These are phyloP conservation scores for Ciona savignyi DNA, from an alignment of 23 tunicate species.

Conservation along the genomic window DNA sequence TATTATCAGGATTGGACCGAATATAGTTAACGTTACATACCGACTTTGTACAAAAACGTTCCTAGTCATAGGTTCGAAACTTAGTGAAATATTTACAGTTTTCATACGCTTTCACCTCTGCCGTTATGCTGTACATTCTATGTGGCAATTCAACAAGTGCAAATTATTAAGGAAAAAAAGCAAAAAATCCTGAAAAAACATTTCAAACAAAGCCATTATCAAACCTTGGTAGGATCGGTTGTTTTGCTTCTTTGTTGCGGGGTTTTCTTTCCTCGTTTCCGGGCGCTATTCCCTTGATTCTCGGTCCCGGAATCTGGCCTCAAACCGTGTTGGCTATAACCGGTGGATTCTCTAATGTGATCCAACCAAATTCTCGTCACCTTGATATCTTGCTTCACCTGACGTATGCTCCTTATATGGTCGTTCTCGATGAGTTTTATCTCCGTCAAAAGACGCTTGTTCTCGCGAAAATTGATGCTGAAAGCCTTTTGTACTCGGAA, in stretches of 20 bases:
- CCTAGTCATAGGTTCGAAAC: no score
- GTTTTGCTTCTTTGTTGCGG: conserved; percentile 11
- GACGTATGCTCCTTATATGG: conserved; percentile 64
- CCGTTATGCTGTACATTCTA: no score
- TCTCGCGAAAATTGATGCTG: conserved; percentile 82
- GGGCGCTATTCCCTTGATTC: background rate
- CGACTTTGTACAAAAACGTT: no score
- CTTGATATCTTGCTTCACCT: conserved; percentile 69
- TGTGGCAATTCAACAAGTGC: no score
- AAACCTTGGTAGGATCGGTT: no score
- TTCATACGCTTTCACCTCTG: no score
- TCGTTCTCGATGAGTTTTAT: conserved; percentile 65
- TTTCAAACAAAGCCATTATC: no score
- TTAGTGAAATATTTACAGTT: no score
- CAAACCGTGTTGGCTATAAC: conserved; percentile 54
- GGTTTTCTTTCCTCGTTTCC: background rate
- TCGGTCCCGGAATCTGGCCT: conserved; percentile 26
- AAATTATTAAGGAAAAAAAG: no score
- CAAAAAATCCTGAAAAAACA: no score
- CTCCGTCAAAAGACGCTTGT: conserved; percentile 60
- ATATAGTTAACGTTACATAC: no score
- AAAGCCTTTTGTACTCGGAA: conserved; percentile 80
- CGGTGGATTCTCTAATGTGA: conserved; percentile 46
- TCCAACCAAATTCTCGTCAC: conserved; percentile 74
- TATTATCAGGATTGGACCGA: no score